Base-by-base conservation (phyloP, 2,797 vertebrate genomes). In the Hippoglossus hippoglossus region DNA sequence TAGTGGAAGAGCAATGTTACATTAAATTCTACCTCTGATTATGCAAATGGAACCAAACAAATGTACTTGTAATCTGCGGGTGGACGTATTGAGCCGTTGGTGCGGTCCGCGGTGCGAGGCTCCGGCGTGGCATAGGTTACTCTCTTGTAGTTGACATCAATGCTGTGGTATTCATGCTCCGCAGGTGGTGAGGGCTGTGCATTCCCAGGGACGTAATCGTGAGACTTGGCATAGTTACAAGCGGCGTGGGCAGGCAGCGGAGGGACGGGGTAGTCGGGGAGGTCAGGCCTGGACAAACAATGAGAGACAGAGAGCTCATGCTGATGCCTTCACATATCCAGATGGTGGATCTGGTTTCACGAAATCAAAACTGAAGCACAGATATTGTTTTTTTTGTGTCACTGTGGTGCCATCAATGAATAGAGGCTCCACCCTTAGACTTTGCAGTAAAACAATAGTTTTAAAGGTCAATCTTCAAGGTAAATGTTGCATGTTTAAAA, bases 141-240 rank as follows among this genome's bases (percentile, higher is more conserved):
- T 2, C 94, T 95, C 72, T 96, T 93, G 80, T 92, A 93, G n/a
- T 91, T 85, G 36, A 84, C 93, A n/a, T 96, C 96, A 44, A 94
- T 95, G 39, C 95, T 95, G 69, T 96, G 95, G 92, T 96, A 96
- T 75, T 98, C 96, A 7, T 97, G 96, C 89, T 98, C 97, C 36
- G 94, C 88, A 62, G 91, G 86, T 75, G 87, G 82, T 1, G 87
- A 90, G 31, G 89, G 74, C 18, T 83, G 81, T 24, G 71, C 18
- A 5, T 86, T 89, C 64, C 80, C 85, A 2, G 93, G 87, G 73
- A 94, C 70, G 2, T 93, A 90, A 83, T 95, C 94, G 53, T 93
- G 92, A 77, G 95, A 93, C 72, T 83, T 90, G 80, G 85, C 64
- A 57, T 69, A 84, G 67, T 75, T 81, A 82, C 71, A 85, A 66